Evolutionary conservation across 2,797 vertebrate species (phyloP).

Genomic region (Danionella dracula): DNA sequence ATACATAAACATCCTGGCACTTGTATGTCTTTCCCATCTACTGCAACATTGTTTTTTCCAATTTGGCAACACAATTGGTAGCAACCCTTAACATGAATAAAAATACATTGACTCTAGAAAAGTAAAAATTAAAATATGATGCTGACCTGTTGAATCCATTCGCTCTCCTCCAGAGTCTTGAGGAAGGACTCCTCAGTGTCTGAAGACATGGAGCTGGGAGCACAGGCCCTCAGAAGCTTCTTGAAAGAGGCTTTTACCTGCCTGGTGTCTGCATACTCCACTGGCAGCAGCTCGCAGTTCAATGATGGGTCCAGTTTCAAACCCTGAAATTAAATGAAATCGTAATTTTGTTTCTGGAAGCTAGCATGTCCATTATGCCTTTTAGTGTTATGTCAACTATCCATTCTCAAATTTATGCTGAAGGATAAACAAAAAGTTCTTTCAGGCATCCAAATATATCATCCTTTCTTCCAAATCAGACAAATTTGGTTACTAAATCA

Average conservation of each 20-base stretch:
- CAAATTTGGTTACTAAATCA: conserved; percentile 24
- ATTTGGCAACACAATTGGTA: too few relatives aligned
- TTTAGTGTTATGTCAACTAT: too few relatives aligned
- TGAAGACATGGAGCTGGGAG: conserved; percentile 81
- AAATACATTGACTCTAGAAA: too few relatives aligned
- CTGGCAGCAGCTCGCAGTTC: conserved; percentile 94
- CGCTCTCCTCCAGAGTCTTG: conserved; percentile 89
- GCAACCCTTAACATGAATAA: too few relatives aligned
- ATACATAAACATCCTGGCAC: too few relatives aligned
- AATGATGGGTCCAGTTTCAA: conserved; percentile 89
- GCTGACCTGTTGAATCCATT: conserved; percentile 93
- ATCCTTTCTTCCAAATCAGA: not conserved
- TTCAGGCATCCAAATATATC: conserved; percentile 24
- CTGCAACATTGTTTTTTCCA: too few relatives aligned
- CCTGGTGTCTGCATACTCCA: conserved; percentile 89
- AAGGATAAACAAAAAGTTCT: not conserved
- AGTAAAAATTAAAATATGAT: not conserved
- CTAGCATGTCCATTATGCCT: too few relatives aligned
- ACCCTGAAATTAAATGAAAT: conserved; percentile 65
- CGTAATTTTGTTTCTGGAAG: too few relatives aligned
- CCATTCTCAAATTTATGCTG: too few relatives aligned
- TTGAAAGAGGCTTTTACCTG: conserved; percentile 94
- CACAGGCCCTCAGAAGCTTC: conserved; percentile 90
- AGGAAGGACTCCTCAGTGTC: conserved; percentile 88
- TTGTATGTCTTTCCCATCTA: too few relatives aligned